Evolutionary conservation across 2,888 invertebrate genomes (phyloP).

Genomic region (Drepana falcataria): DNA sequence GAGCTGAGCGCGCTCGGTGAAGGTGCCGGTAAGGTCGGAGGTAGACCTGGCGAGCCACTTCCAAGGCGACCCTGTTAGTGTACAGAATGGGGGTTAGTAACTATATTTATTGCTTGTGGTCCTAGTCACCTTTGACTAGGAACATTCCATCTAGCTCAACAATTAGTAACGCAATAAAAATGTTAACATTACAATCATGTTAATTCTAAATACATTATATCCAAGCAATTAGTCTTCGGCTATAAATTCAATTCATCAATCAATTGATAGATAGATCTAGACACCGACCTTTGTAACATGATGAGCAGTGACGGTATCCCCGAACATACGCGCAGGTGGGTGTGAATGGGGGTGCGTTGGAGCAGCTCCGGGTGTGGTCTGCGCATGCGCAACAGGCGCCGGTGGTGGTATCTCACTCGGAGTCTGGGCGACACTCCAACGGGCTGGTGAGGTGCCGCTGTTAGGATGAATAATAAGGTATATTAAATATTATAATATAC

Average conservation of each 20-base stretch:
- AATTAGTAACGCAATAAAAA: too few relatives aligned
- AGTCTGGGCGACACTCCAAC: slow-evolving; percentile 67
- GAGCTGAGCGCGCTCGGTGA: slow-evolving; percentile 81
- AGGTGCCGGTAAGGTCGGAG: slow-evolving; percentile 85
- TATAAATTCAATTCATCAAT: not conserved
- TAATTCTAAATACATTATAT: too few relatives aligned
- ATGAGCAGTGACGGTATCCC: slow-evolving; percentile 80
- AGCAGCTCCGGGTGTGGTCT: slow-evolving; percentile 46
- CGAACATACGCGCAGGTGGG: slow-evolving; percentile 85
- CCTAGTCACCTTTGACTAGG: too few relatives aligned
- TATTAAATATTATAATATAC: too few relatives aligned
- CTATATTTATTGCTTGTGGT: slow-evolving; percentile 1
- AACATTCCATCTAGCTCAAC: too few relatives aligned
- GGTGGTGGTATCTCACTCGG: slow-evolving; percentile 66
- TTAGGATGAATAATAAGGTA: not conserved
- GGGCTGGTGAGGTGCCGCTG: slow-evolving; percentile 60
- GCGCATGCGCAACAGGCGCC: slow-evolving; percentile 66
- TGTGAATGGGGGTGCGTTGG: slow-evolving; percentile 65
- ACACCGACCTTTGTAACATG: slow-evolving; percentile 65
- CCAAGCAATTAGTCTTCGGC: too few relatives aligned
- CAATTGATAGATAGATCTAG: not conserved
- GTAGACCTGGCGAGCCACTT: slow-evolving; percentile 80
- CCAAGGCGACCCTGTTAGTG: slow-evolving; percentile 60
- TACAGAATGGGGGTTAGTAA: slow-evolving; percentile 4
- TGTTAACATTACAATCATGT: too few relatives aligned